These are phyloP conservation scores for Seira ritae DNA, from an alignment of 2,888 invertebrate genomes.

Conservation along the genomic window DNA sequence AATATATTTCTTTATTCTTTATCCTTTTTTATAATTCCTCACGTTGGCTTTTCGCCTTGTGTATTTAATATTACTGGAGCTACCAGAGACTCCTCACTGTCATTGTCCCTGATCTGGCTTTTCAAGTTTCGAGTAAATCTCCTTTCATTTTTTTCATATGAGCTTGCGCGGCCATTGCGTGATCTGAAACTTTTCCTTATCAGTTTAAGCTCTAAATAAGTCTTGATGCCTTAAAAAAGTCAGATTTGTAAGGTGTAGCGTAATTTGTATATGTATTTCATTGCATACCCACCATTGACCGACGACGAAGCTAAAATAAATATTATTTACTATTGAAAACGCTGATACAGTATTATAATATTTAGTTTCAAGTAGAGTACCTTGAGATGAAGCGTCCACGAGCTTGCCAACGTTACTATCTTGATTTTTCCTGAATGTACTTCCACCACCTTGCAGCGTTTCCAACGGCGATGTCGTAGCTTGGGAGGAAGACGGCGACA, in stretches of 20 bases:
- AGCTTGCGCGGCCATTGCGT: conserved; percentile 23
- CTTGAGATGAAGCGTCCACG: neutral
- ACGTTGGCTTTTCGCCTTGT: conserved; percentile 42
- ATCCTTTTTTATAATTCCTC: conserved; percentile 46
- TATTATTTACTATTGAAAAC: too few species aligned
- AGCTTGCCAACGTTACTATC: neutral
- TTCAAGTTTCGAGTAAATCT: conserved; percentile 56
- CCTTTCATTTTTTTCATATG: conserved; percentile 21
- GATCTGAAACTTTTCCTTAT: conserved; percentile 31
- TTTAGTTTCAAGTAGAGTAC: neutral
- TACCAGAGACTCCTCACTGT: conserved; percentile 17
- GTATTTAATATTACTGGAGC: conserved; percentile 43
- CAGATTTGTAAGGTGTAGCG: too few species aligned
- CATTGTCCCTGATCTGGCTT: conserved; percentile 60
- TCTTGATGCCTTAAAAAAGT: neutral
- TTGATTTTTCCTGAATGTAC: neutral
- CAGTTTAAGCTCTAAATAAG: conserved; percentile 6
- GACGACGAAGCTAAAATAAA: too few species aligned
- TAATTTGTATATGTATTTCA: too few species aligned
- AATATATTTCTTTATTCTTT: conserved; percentile 35
- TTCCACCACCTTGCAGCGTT: neutral
- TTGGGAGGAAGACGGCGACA: conserved; percentile 28
- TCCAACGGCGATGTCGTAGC: neutral
- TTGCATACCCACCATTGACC: too few species aligned
- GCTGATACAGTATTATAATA: too few species aligned